phyloP scores from a whole-genome alignment of 2,888 invertebrate species.

The Phyllotreta striolata region DNA sequence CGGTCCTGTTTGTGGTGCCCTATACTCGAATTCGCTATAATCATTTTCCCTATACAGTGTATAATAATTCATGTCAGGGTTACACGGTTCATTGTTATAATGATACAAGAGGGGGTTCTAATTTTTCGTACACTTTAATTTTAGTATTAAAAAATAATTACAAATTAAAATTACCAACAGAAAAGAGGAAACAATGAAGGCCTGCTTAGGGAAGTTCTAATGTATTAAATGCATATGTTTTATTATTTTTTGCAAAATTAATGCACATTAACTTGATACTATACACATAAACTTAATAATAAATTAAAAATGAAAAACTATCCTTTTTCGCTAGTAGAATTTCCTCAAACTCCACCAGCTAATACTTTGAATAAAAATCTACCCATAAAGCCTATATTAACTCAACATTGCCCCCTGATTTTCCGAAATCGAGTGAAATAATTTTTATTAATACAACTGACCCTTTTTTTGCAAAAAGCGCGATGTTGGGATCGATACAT shows the following conservation, averaged over 20 bases:
- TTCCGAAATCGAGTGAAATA: slow-evolving; percentile 1
- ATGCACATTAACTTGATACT: no score
- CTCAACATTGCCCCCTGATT: no score
- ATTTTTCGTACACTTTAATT: slow-evolving; percentile 9
- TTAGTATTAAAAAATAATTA: slow-evolving; percentile 1
- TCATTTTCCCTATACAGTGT: slow-evolving; percentile 18
- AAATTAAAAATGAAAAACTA: no score
- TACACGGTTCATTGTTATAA: slow-evolving; percentile 25
- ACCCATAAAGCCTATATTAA: no score
- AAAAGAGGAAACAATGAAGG: not conserved
- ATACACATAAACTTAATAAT: no score
- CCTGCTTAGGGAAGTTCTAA: not conserved
- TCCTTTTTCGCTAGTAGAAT: no score
- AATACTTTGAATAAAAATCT: not conserved
- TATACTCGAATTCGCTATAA: slow-evolving; percentile 26
- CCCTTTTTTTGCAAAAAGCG: slow-evolving; percentile 1
- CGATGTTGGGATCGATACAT: slow-evolving; percentile 25
- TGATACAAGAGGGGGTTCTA: slow-evolving; percentile 4
- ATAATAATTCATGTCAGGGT: slow-evolving; percentile 40
- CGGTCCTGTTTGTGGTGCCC: slow-evolving; percentile 2
- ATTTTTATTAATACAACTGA: slow-evolving; percentile 2
- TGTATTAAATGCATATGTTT: no score
- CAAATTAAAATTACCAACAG: not conserved
- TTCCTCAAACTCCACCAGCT: slow-evolving; percentile 5
- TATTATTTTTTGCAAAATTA: no score